A percentile compares a stretch with the other conserved stretches of the same genome.
Evolutionary conservation across 1,140 invertebrate genomes (phyloP).

Genomic region (Zophobas morio): DNA sequence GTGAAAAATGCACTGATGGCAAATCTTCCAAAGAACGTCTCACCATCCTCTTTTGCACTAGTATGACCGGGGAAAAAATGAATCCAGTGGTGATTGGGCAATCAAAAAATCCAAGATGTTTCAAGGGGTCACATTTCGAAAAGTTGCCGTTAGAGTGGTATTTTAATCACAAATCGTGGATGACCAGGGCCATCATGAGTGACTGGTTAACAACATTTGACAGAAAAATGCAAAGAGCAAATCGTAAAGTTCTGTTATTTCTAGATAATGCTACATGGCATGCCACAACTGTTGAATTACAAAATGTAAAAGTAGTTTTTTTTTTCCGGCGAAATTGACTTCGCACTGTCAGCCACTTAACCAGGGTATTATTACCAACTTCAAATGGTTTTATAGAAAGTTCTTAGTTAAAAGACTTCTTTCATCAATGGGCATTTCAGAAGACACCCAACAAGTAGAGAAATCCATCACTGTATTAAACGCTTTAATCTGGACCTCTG

Average conservation of each 20-base stretch:
- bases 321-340: slow-evolving; percentile 69
- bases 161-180: slow-evolving; percentile 56
- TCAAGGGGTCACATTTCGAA: slow-evolving; percentile 49
- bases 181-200: slow-evolving; percentile 53
- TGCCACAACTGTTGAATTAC: slow-evolving; percentile 55
- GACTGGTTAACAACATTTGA: slow-evolving; percentile 63
- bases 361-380: slow-evolving; percentile 68
- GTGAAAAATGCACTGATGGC: slow-evolving; percentile 58
- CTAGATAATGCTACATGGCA: slow-evolving; percentile 60
- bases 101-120: slow-evolving; percentile 33
- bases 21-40: slow-evolving; percentile 68
- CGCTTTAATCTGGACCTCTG: slow-evolving; percentile 11
- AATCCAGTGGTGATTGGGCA: slow-evolving; percentile 50
- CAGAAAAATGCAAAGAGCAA: slow-evolving; percentile 61
- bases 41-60: slow-evolving; percentile 67
- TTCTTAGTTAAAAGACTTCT: slow-evolving; percentile 54
- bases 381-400: slow-evolving; percentile 62
- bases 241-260: slow-evolving; percentile 66
- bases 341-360: slow-evolving; percentile 69
- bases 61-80: slow-evolving; percentile 57
- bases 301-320: slow-evolving; percentile 66
- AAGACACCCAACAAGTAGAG: slow-evolving; percentile 1
- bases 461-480: slow-evolving; percentile 37
- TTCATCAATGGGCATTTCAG: slow-evolving; percentile 3
- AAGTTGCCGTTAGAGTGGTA: slow-evolving; percentile 51